Evolutionary conservation across 2,797 vertebrate genomes (phyloP).

Genomic region (Syndactyla subalaris): DNA sequence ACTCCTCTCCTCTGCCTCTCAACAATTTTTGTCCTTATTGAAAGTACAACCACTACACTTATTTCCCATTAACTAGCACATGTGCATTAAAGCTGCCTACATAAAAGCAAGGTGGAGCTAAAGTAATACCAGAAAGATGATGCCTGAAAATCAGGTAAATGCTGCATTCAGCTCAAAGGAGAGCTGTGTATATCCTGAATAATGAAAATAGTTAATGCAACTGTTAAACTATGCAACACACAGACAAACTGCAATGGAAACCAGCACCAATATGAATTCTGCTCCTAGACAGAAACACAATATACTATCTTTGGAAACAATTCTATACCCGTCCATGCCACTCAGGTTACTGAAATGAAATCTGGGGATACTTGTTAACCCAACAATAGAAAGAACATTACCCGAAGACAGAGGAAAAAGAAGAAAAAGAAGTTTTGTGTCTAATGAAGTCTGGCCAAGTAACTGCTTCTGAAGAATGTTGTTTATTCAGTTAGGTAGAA

Average conservation of each 20-base stretch:
- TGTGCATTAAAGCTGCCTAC: not conserved
- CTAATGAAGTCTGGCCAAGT: constrained; percentile 9
- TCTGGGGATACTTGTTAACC: not conserved
- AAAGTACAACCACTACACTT: not conserved
- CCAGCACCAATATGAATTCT: not conserved
- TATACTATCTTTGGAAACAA: constrained; percentile 39
- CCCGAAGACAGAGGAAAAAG: not conserved
- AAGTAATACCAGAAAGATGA: not conserved
- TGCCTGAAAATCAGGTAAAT: not conserved
- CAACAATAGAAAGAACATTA: constrained; percentile 11
- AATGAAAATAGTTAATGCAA: not conserved
- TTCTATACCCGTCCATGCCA: not conserved
- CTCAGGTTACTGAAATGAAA: constrained; percentile 59
- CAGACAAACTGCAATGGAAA: not conserved
- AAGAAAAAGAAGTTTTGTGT: not conserved
- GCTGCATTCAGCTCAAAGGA: not conserved
- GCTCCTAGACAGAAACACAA: constrained; percentile 11
- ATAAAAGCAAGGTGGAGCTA: not conserved
- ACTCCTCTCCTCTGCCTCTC: not conserved
- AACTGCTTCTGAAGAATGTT: not conserved
- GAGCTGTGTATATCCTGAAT: not conserved
- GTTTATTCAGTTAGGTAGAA: not conserved
- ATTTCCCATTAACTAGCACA: not conserved
- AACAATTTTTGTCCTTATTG: not conserved
- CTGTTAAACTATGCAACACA: not conserved